phyloP scores from a whole-genome alignment of 2,888 invertebrate genomes.

The Sminthurinus aureus region DNA sequence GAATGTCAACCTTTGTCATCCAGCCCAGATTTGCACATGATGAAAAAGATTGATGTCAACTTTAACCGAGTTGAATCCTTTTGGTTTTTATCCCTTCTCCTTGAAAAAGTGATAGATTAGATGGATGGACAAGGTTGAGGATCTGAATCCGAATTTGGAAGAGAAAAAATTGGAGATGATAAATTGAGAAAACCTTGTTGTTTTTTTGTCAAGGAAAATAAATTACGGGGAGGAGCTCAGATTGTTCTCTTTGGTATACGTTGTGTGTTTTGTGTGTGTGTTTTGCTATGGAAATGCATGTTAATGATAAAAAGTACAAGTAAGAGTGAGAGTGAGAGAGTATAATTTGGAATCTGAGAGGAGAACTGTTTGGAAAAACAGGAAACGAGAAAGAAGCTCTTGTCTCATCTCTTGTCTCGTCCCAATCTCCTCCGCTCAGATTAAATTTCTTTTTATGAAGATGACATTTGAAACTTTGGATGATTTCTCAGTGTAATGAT shows the following conservation, averaged over 20 bases:
- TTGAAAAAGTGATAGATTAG: not conserved
- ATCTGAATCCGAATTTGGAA: not conserved
- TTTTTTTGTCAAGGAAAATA: not conserved
- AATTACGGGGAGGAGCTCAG: not conserved
- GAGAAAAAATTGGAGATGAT: not conserved
- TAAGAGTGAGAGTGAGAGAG: too few species aligned
- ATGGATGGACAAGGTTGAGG: not conserved
- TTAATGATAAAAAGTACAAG: not conserved
- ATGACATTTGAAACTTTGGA: not conserved
- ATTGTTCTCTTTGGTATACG: not conserved
- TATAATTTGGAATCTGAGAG: too few species aligned
- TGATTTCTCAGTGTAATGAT: not conserved
- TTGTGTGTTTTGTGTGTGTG: too few species aligned
- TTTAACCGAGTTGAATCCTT: not conserved
- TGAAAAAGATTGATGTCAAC: too few species aligned
- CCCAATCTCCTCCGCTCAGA: not conserved
- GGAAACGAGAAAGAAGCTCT: not conserved
- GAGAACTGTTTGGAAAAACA: not conserved
- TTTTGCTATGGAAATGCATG: not conserved
- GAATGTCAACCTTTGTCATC: not conserved
- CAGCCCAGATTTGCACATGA: too few species aligned
- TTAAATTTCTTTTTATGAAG: constrained; percentile 1
- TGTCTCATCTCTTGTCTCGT: too few species aligned
- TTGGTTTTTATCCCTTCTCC: not conserved
- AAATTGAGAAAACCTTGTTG: not conserved